Evolutionary conservation across 2,113 vertebrate genomes (phyloP).

Genomic region (Gopherus evgoodei): DNA sequence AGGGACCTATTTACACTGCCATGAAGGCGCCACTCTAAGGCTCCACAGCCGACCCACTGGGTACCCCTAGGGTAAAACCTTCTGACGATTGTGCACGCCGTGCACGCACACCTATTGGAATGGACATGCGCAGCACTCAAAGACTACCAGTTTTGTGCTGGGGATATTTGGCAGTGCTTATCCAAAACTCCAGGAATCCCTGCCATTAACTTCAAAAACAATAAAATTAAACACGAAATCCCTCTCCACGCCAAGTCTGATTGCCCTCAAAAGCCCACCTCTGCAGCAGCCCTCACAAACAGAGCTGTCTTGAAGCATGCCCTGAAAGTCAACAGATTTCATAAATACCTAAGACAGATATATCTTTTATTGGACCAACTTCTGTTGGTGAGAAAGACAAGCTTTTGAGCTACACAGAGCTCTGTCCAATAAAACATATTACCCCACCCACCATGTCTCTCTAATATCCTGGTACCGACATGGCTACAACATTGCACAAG

Average conservation of each 20-base stretch:
- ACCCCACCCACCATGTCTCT: not conserved
- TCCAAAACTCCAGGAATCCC: conserved; percentile 57
- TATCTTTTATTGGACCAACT: not conserved
- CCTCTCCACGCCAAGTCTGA: accelerated
- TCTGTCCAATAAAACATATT: not conserved
- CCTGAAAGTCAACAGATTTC: not conserved
- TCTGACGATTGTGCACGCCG: too few species aligned
- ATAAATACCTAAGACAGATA: not conserved
- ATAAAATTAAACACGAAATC: conserved; percentile 16
- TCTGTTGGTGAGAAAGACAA: not conserved
- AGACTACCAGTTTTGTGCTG: too few species aligned
- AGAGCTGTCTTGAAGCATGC: accelerated
- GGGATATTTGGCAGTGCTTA: not conserved
- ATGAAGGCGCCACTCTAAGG: too few species aligned
- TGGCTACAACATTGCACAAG: not conserved
- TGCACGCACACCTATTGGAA: too few species aligned
- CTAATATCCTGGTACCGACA: not conserved
- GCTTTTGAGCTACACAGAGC: not conserved
- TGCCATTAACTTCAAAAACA: conserved; percentile 29
- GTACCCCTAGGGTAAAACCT: too few species aligned
- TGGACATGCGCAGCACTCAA: too few species aligned
- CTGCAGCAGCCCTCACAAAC: not conserved
- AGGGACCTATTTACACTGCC: too few species aligned
- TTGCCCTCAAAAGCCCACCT: accelerated
- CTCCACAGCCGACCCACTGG: too few species aligned